Base-by-base conservation (phyloP, 2,888 invertebrate genomes). In the Scaptomyza polygonia region DNA sequence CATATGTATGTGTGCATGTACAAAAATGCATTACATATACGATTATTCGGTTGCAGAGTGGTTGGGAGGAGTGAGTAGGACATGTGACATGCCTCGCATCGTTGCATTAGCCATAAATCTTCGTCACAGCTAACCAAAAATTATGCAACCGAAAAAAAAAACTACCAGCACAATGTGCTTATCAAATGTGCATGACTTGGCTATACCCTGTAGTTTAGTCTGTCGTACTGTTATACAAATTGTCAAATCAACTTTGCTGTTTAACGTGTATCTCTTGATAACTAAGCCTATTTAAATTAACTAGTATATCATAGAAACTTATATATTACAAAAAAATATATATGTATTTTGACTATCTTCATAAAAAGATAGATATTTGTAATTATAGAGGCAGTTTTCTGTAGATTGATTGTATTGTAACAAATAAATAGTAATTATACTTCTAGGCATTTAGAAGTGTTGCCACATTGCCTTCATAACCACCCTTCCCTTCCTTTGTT, bases 81-180 rank as follows among this genome's bases (percentile, higher is more conserved):
- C 49, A 51, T 69, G 52, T 72, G 79, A 48, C 57, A 69, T 52
- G 59, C 48, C 52, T 58, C 71, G 72, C 76, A 65, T 72, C 69
- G 58, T 39, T 75, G 79, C 75, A 64, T 76, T 70, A 58, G 62
- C 76, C 66, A 79, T 79, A 79, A 79, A 82, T 79, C 79, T 82
- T 70, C 72, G 57, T 82, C 75, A 81, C n/a, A 40, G 62, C 42
- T 53, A 58, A 61, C 67, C 67, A 67, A 56, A 64, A 80, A 74
- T 68, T 63, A 64, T 71, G 57, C 59, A 43, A 63, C 52, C 29
- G 54, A 32, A 53, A 51, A 59, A 61, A 61, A 40, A 47, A 47
- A 42, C 5, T 44, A 52, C 18, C n/a, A 30, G 8, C 9, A 7
- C 4, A 32, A 18, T 42, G 30, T 9, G 12, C 11, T 16, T 12